These are phyloP conservation scores for Serripes groenlandicus DNA, from an alignment of 2,888 invertebrate species.

Conservation along the genomic window DNA sequence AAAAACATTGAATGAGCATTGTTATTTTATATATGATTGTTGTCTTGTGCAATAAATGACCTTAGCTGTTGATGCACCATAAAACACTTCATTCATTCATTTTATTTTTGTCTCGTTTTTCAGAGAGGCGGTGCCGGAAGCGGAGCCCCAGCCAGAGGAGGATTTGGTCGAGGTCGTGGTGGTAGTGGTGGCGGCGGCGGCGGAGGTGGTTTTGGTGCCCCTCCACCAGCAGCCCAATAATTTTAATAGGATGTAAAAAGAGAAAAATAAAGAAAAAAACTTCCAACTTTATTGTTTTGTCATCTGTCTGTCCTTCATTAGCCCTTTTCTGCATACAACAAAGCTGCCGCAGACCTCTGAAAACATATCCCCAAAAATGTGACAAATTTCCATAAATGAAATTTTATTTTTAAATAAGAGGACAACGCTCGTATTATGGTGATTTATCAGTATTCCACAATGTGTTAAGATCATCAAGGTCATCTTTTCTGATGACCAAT, in stretches of 20 bases:
- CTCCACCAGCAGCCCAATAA: conserved; percentile 53
- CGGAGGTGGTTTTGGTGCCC: conserved; percentile 65
- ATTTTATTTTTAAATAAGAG: too few species aligned
- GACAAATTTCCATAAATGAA: too few species aligned
- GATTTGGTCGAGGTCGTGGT: conserved; percentile 82
- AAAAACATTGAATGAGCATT: background rate
- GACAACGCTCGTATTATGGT: too few species aligned
- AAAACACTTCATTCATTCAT: background rate
- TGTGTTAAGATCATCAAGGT: too few species aligned
- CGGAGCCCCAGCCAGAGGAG: conserved; percentile 57
- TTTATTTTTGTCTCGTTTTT: conserved; percentile 53
- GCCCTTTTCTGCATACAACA: too few species aligned
- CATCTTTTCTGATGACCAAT: too few species aligned
- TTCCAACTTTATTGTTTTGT: background rate
- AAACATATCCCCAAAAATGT: too few species aligned
- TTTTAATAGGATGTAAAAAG: conserved; percentile 37
- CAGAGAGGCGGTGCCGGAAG: conserved; percentile 80
- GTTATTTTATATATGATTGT: background rate
- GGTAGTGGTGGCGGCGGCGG: conserved; percentile 77
- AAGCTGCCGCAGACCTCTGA: too few species aligned
- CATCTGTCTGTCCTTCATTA: too few species aligned
- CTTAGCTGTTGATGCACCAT: background rate
- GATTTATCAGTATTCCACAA: too few species aligned
- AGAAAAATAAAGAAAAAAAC: conserved; percentile 54
- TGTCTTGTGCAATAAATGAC: background rate